These are phyloP conservation scores for Mormoops blainvillei DNA, from an alignment of 2,113 vertebrate species.

Conservation along the genomic window DNA sequence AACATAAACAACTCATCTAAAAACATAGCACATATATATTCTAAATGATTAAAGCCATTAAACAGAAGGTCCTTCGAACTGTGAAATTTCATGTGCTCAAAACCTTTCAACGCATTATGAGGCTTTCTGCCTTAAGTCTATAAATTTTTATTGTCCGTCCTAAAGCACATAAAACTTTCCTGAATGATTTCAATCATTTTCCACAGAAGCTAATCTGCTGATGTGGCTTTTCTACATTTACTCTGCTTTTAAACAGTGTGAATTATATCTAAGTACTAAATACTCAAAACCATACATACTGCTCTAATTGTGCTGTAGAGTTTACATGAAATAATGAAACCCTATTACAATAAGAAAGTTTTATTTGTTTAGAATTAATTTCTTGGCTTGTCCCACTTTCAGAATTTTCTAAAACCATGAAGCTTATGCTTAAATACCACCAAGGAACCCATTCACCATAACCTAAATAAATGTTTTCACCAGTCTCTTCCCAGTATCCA, in stretches of 20 bases:
- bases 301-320: neutral
- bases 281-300: neutral
- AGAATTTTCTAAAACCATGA: neutral
- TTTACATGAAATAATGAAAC: neutral
- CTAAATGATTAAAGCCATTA: neutral
- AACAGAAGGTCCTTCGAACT: neutral
- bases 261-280: conserved; percentile 26
- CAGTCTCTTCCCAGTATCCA: neutral
- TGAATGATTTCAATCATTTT: conserved; percentile 56
- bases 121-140: conserved; percentile 30
- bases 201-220: conserved; percentile 34
- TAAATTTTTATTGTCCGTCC: conserved; percentile 64
- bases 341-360: neutral
- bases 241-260: conserved; percentile 15
- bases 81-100: conserved; percentile 31
- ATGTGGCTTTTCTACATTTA: conserved; percentile 41
- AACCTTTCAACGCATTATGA: conserved; percentile 2
- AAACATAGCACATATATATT: neutral
- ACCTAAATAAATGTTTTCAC: neutral
- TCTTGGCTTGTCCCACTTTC: neutral
- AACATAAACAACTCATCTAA: neutral
- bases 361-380: conserved; percentile 2
- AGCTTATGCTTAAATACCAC: neutral
- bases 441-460: neutral
- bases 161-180: conserved; percentile 59